phyloP scores from a whole-genome alignment of 2,113 vertebrate genomes.

The Zapornia atra region DNA sequence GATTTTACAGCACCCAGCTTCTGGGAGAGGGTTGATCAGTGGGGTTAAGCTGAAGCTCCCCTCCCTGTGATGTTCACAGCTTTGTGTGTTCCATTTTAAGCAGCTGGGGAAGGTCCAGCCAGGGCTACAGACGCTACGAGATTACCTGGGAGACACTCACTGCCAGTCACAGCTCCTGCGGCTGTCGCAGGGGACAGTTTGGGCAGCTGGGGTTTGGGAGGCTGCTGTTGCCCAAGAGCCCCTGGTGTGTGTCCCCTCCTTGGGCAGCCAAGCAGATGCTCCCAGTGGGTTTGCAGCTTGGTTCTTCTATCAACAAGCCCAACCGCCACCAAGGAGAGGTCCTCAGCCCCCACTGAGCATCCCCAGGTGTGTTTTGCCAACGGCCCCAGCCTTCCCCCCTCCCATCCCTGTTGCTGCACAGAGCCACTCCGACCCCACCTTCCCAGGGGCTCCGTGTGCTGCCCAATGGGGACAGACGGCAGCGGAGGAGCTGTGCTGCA shows the following conservation, averaged over 20 bases:
- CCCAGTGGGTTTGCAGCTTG: accelerated
- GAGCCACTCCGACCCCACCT: background rate
- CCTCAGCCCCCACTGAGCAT: background rate
- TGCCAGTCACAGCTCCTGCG: accelerated
- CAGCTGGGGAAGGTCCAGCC: background rate
- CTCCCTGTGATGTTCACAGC: accelerated
- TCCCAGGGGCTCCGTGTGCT: background rate
- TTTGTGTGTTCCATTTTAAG: background rate
- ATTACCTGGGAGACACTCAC: background rate
- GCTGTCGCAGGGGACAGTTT: background rate
- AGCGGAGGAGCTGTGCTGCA: background rate
- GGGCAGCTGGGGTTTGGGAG: background rate
- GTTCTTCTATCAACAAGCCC: background rate
- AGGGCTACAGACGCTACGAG: background rate
- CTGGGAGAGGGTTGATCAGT: accelerated
- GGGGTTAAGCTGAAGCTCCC: background rate
- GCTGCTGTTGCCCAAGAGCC: background rate
- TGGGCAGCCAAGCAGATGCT: background rate
- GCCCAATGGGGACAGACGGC: accelerated
- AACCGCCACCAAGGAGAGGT: too few species aligned
- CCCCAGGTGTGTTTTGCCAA: background rate
- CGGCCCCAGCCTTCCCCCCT: background rate
- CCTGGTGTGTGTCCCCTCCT: background rate
- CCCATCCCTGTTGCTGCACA: accelerated
- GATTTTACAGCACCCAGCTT: background rate